Evolutionary conservation across 2,888 invertebrate species (phyloP).

Genomic region (Coelogynopora nodosa): DNA sequence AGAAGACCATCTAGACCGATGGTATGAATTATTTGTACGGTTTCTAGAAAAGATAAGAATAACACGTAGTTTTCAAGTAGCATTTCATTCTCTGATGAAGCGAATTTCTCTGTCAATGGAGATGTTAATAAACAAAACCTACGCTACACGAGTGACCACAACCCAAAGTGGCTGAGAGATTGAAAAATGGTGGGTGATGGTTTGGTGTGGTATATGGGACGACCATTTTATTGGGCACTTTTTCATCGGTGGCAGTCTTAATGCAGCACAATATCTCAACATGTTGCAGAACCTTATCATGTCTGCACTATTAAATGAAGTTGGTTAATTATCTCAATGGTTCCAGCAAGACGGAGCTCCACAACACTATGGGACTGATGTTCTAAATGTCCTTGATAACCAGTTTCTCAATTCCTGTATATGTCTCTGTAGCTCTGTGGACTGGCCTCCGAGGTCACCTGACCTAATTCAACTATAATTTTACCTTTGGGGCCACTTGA

Average conservation of each 20-base stretch:
- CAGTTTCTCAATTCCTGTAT: slow-evolving; percentile 13
- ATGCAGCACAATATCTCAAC: not conserved
- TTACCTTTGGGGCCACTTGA: slow-evolving; percentile 42
- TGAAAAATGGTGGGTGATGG: slow-evolving; percentile 27
- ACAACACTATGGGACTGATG: slow-evolving; percentile 34
- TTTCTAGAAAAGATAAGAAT: not conserved
- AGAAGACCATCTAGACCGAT: not conserved
- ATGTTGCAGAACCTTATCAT: not conserved
- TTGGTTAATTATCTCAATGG: not conserved
- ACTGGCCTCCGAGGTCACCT: slow-evolving; percentile 41
- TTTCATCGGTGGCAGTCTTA: slow-evolving; percentile 12
- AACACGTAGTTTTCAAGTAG: not conserved
- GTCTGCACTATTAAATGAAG: not conserved
- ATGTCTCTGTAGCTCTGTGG: slow-evolving; percentile 34
- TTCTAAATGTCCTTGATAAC: slow-evolving; percentile 35
- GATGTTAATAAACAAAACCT: slow-evolving; percentile 25
- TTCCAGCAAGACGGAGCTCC: slow-evolving; percentile 36
- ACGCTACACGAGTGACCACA: slow-evolving; percentile 13
- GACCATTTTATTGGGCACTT: not conserved
- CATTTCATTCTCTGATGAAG: slow-evolving; percentile 13
- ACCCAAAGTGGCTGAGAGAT: not conserved
- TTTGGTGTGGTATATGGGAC: slow-evolving; percentile 21
- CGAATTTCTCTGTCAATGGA: slow-evolving; percentile 29
- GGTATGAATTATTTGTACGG: not conserved
- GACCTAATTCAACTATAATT: slow-evolving; percentile 40